Evolutionary conservation across 92 coral and sea anemone genomes (phyloP).

Genomic region (Plumapathes pennacea): DNA sequence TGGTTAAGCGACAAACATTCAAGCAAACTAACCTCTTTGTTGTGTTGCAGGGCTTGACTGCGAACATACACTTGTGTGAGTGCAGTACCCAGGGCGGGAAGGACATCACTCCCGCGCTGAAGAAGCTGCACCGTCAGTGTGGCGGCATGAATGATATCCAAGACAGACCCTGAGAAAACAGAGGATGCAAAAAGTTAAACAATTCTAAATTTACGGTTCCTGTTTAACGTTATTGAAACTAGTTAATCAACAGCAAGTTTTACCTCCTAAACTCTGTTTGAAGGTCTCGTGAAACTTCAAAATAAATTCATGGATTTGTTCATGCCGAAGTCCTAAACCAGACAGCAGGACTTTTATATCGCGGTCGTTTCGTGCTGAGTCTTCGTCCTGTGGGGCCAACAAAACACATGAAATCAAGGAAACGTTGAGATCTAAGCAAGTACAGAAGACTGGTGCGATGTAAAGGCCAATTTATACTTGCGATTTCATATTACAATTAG

Average conservation of each 20-base stretch:
- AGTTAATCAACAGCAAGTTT: no score
- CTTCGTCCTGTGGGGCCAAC: conserved; percentile 42
- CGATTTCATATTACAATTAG: no score
- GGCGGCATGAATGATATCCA: conserved; percentile 72
- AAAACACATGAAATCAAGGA: not conserved
- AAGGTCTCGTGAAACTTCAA: conserved; percentile 55
- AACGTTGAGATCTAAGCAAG: no score
- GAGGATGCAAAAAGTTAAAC: not conserved
- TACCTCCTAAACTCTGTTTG: conserved; percentile 59
- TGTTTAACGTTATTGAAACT: not conserved
- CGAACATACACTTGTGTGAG: conserved; percentile 80
- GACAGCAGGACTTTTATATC: conserved; percentile 72
- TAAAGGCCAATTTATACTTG: no score
- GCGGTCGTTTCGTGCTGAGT: conserved; percentile 37
- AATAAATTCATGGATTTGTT: conserved; percentile 32
- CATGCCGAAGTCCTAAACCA: conserved; percentile 64
- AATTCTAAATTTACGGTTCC: not conserved
- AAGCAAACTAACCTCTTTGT: conserved; percentile 49
- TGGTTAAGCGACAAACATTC: no score
- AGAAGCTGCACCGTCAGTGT: conserved; percentile 59
- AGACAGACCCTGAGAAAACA: conserved; percentile 58
- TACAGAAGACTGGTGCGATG: no score
- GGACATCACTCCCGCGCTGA: conserved; percentile 60
- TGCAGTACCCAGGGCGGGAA: conserved; percentile 55
- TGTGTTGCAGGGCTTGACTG: conserved; percentile 51